Evolutionary conservation across 2,888 invertebrate genomes (phyloP).

Genomic region (Pterobdella sp.): DNA sequence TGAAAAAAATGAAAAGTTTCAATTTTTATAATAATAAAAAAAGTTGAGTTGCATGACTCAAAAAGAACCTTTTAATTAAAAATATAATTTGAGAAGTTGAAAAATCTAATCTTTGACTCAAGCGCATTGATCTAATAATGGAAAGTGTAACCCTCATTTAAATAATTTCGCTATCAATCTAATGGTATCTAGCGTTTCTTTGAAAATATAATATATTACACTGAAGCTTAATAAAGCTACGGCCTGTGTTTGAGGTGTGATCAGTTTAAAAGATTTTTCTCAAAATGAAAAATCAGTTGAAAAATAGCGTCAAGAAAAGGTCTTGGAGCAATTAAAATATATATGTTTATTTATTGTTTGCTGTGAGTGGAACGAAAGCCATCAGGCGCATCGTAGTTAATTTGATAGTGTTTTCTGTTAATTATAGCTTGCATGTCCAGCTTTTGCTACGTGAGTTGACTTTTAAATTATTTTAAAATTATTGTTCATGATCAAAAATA

Average conservation of each 20-base stretch:
- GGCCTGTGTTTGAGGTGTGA: background rate
- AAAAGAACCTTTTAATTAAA: no score
- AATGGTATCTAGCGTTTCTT: conserved; percentile 5
- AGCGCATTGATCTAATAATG: no score
- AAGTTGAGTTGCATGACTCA: no score
- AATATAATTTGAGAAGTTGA: no score
- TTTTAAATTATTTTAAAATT: background rate
- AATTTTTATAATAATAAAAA: no score
- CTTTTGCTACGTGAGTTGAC: background rate
- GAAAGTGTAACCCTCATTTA: conserved; percentile 8
- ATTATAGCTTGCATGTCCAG: conserved; percentile 1
- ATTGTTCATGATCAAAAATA: background rate
- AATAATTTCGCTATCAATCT: conserved; percentile 11
- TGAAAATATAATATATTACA: background rate
- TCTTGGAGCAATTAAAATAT: background rate
- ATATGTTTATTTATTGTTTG: conserved; percentile 4
- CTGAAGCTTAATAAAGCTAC: background rate
- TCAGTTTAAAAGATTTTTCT: no score
- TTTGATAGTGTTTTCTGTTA: conserved; percentile 14
- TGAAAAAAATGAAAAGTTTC: no score
- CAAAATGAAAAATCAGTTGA: no score
- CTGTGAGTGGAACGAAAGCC: background rate
- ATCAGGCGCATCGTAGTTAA: conserved; percentile 1
- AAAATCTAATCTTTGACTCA: no score
- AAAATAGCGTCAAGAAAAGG: background rate